Evolutionary conservation across 2,888 invertebrate genomes (phyloP).

Genomic region (Lasioglossum malachurum): DNA sequence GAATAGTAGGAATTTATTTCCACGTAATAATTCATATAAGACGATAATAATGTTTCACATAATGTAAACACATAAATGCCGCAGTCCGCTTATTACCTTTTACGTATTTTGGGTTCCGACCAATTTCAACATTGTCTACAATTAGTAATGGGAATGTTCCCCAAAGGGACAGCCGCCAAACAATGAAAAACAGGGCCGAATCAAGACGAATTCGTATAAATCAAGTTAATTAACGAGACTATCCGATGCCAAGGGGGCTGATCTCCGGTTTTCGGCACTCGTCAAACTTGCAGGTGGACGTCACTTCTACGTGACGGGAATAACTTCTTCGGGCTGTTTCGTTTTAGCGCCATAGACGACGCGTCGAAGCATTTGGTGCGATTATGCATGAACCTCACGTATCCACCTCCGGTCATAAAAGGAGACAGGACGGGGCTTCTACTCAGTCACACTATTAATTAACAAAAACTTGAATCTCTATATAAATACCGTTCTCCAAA

Average conservation of each 20-base stretch:
- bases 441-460: slow-evolving; percentile 61
- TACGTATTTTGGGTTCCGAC: background rate
- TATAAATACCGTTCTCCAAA: slow-evolving; percentile 46
- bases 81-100: background rate
- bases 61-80: background rate
- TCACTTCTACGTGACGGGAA: slow-evolving; percentile 64
- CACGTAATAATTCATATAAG: too few species aligned
- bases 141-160: background rate
- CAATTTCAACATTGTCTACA: background rate
- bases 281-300: slow-evolving; percentile 57
- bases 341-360: slow-evolving; percentile 60
- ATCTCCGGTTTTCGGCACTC: slow-evolving; percentile 49
- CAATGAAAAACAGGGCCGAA: background rate
- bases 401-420: slow-evolving; percentile 66
- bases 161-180: background rate
- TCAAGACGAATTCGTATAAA: slow-evolving; percentile 19
- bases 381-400: slow-evolving; percentile 65
- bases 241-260: background rate
- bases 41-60: too few species aligned
- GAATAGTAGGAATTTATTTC: too few species aligned
- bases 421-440: slow-evolving; percentile 65
- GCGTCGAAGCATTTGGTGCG: slow-evolving; percentile 50
- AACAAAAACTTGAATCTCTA: slow-evolving; percentile 56
- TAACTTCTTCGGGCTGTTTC: slow-evolving; percentile 42
- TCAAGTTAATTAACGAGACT: slow-evolving; percentile 44